Evolutionary conservation across 2,888 invertebrate species (phyloP).

Genomic region (Trachelus troglodyta): DNA sequence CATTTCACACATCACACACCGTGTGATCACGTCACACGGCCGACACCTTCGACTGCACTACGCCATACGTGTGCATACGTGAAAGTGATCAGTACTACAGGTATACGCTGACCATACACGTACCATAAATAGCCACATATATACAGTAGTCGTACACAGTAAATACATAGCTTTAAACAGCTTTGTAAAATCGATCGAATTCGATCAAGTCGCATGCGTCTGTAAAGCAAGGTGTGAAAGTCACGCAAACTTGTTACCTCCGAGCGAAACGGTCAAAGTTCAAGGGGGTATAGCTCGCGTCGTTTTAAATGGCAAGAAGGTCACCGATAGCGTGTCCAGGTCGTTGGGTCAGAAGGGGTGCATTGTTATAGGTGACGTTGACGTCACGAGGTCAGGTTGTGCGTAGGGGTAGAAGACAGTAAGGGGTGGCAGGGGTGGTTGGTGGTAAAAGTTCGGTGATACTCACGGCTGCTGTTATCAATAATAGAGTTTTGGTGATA

Average conservation of each 20-base stretch:
- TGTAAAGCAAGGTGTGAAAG: background rate
- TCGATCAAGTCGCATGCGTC: background rate
- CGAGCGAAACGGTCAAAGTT: background rate
- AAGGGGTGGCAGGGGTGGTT: conserved; percentile 8
- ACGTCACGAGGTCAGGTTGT: conserved; percentile 19
- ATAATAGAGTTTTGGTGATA: background rate
- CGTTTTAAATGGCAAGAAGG: background rate
- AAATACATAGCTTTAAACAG: background rate
- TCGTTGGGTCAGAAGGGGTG: background rate
- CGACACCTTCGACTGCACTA: conserved; percentile 50
- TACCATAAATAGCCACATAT: background rate
- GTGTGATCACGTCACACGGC: conserved; percentile 60
- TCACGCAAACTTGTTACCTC: background rate
- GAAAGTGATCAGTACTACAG: background rate
- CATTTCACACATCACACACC: conserved; percentile 61
- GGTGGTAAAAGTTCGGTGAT: conserved; percentile 4
- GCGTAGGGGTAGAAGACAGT: conserved; percentile 7
- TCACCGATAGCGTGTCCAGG: background rate
- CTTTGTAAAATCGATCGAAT: background rate
- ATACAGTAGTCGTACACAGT: background rate
- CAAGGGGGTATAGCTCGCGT: background rate
- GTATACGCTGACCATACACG: background rate
- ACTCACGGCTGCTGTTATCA: background rate
- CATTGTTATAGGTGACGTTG: background rate
- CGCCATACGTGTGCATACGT: background rate